phyloP scores from a whole-genome alignment of 2,113 vertebrate genomes.

The Myrmophylax atrothorax region DNA sequence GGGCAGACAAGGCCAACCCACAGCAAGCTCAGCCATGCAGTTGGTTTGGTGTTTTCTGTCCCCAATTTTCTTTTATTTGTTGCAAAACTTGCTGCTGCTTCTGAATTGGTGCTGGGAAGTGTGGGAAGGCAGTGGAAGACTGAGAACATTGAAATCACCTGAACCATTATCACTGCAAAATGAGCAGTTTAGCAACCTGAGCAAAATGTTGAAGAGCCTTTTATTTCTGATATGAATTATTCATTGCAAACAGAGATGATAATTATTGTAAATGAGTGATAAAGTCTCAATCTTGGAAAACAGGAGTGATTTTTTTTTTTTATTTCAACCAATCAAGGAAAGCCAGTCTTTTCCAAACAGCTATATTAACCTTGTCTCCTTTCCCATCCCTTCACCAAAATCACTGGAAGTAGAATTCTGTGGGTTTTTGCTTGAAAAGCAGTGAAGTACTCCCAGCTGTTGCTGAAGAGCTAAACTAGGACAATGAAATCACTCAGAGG shows the following conservation, averaged over 20 bases:
- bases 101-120: background rate
- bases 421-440: background rate
- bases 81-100: background rate
- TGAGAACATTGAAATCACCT: background rate
- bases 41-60: background rate
- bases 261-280: background rate
- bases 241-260: background rate
- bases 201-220: background rate
- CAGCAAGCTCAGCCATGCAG: background rate
- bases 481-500: background rate
- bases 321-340: background rate
- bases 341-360: background rate
- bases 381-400: background rate
- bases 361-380: background rate
- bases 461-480: background rate
- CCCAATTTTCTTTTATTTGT: background rate
- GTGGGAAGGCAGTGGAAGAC: background rate
- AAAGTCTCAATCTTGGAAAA: background rate
- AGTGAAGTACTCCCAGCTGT: background rate
- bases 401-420: background rate
- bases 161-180: background rate
- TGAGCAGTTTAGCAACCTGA: background rate
- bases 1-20: background rate
- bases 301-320: background rate
- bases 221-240: background rate